Evolutionary conservation across 2,888 invertebrate genomes (phyloP).

Genomic region (Lepidocyrtinus sp.): DNA sequence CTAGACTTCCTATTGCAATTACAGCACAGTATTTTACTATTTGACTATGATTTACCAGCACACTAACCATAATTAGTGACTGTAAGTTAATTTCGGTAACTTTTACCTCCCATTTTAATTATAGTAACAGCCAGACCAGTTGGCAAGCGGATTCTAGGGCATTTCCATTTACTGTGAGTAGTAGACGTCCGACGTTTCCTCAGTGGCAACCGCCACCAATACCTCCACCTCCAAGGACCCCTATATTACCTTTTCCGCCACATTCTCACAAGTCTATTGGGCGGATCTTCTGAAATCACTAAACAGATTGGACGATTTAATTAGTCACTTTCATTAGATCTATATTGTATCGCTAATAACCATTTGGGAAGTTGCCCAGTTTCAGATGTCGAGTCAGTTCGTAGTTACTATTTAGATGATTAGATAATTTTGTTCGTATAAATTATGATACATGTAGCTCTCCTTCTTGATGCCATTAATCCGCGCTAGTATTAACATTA

Average conservation of each 20-base stretch:
- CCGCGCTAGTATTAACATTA: too few relatives aligned
- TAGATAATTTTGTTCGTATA: too few relatives aligned
- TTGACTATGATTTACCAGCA: not conserved
- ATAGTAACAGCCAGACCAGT: not conserved
- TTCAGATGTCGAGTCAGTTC: too few relatives aligned
- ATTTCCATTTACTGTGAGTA: constrained; percentile 42
- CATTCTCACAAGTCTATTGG: constrained; percentile 8
- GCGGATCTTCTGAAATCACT: constrained; percentile 24
- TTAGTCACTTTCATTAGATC: too few relatives aligned
- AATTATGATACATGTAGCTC: too few relatives aligned
- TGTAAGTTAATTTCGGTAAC: not conserved
- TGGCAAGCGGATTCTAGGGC: constrained; percentile 47
- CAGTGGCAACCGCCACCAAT: constrained; percentile 19
- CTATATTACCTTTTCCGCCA: constrained; percentile 39
- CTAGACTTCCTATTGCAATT: too few relatives aligned
- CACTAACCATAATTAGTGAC: not conserved
- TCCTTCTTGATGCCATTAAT: too few relatives aligned
- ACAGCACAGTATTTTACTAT: too few relatives aligned
- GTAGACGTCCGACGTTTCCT: constrained; percentile 32
- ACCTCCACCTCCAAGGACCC: constrained; percentile 43
- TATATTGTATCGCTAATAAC: too few relatives aligned
- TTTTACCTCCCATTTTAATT: not conserved
- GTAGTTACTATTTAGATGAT: too few relatives aligned
- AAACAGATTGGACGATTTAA: too few relatives aligned
- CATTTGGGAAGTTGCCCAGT: too few relatives aligned